Conservation (phyloP, 1,140 invertebrate species). For the Protaetia brevitarsis region DNA sequence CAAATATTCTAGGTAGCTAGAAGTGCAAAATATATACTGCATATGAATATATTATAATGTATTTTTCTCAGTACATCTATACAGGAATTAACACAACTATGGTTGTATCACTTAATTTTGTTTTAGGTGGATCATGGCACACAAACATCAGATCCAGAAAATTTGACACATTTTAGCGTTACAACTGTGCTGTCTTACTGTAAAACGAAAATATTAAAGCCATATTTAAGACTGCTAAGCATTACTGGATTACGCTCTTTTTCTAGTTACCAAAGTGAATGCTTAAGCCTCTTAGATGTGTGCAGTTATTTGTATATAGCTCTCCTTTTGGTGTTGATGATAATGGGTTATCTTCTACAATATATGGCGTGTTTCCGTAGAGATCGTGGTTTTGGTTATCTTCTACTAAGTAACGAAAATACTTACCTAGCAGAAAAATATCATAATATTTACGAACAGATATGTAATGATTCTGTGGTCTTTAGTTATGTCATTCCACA, state of each 20-base stretch:
- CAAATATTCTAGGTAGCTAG: too few species aligned
- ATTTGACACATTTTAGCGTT: slow-evolving; percentile 58
- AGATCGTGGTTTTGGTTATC: slow-evolving; percentile 65
- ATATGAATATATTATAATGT: neutral
- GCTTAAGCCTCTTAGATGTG: slow-evolving; percentile 55
- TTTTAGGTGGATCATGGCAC: slow-evolving; percentile 63
- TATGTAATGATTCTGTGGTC: slow-evolving; percentile 65
- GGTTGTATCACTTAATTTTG: slow-evolving; percentile 20
- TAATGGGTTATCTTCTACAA: slow-evolving; percentile 69
- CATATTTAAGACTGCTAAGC: slow-evolving; percentile 68
- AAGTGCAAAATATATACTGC: too few species aligned
- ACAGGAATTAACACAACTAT: neutral
- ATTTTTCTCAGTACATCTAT: too few species aligned
- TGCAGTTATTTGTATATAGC: slow-evolving; percentile 66
- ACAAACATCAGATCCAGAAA: slow-evolving; percentile 62
- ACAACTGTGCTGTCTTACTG: slow-evolving; percentile 73
- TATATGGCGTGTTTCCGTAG: slow-evolving; percentile 74
- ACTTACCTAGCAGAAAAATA: slow-evolving; percentile 43
- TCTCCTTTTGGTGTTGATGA: slow-evolving; percentile 60
- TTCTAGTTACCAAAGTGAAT: slow-evolving; percentile 58
- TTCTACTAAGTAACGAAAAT: slow-evolving; percentile 44
- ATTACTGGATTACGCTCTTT: slow-evolving; percentile 71
- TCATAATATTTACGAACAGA: slow-evolving; percentile 53
- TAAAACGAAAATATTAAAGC: slow-evolving; percentile 73
- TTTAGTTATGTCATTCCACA: slow-evolving; percentile 79